Conservation (phyloP, 2,797 vertebrate genomes). For the Lagorchestes hirsutus region DNA sequence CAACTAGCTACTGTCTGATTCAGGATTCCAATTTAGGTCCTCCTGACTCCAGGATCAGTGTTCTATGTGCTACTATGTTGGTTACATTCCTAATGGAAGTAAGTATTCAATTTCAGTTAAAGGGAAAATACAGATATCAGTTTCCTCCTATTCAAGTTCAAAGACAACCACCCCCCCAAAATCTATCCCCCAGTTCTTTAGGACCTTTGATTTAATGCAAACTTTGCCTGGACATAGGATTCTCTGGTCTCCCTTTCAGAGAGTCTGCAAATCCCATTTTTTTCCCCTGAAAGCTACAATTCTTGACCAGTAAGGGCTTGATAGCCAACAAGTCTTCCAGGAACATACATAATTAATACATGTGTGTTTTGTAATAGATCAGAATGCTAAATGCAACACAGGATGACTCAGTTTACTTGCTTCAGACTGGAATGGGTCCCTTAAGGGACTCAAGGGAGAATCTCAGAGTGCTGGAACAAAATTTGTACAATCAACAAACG, state of each 20-base stretch:
- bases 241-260: neutral
- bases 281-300: neutral
- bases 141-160: neutral
- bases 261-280: neutral
- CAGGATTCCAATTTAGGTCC: neutral
- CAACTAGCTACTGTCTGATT: neutral
- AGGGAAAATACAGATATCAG: neutral
- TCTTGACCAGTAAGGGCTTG: neutral
- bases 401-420: neutral
- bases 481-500: neutral
- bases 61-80: neutral
- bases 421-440: neutral
- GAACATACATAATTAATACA: neutral
- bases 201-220: neutral
- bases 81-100: neutral
- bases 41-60: neutral
- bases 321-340: neutral
- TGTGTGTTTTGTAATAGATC: neutral
- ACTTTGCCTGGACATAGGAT: neutral
- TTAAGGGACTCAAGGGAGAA: neutral
- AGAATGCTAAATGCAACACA: neutral
- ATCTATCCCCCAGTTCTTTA: neutral
- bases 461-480: neutral
- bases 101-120: neutral
- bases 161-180: neutral